These are phyloP conservation scores for Panzeria rudis DNA, from an alignment of 2,888 invertebrate species.

Conservation along the genomic window DNA sequence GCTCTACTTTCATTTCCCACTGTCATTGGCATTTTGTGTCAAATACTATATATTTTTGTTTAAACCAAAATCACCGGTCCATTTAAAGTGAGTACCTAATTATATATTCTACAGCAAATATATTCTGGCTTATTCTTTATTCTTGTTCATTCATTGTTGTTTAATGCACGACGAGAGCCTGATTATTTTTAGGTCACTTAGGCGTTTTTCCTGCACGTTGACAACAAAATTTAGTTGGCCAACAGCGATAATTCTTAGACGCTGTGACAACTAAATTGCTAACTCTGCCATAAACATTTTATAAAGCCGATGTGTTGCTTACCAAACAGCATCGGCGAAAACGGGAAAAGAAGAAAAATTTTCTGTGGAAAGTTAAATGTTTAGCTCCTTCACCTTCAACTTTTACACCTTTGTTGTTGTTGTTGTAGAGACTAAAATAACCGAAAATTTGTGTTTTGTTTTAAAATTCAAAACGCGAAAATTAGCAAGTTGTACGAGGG, in stretches of 20 bases:
- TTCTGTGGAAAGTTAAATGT: conserved; percentile 42
- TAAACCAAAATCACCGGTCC: conserved; percentile 71
- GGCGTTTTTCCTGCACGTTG: conserved; percentile 76
- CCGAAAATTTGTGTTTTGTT: conserved; percentile 47
- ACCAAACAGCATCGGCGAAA: background rate
- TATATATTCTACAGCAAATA: conserved; percentile 59
- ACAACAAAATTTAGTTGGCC: conserved; percentile 82
- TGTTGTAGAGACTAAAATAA: conserved; percentile 7
- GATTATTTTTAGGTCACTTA: conserved; percentile 65
- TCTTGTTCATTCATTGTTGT: conserved; percentile 21
- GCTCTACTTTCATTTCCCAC: background rate
- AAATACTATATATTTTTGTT: conserved; percentile 67
- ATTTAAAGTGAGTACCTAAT: conserved; percentile 69
- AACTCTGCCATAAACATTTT: conserved; percentile 65
- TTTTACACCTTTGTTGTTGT: conserved; percentile 45
- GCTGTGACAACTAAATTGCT: conserved; percentile 83
- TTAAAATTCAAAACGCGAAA: conserved; percentile 46
- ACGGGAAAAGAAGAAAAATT: conserved; percentile 27
- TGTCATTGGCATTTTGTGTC: conserved; percentile 52
- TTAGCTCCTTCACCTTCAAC: conserved; percentile 76
- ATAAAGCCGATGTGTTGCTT: conserved; percentile 47
- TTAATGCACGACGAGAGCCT: conserved; percentile 13
- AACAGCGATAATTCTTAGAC: conserved; percentile 82
- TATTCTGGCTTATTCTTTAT: conserved; percentile 39
- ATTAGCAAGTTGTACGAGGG: conserved; percentile 47